phyloP scores from a whole-genome alignment of 2,888 invertebrate genomes.

The Limnephilus rhombicus region DNA sequence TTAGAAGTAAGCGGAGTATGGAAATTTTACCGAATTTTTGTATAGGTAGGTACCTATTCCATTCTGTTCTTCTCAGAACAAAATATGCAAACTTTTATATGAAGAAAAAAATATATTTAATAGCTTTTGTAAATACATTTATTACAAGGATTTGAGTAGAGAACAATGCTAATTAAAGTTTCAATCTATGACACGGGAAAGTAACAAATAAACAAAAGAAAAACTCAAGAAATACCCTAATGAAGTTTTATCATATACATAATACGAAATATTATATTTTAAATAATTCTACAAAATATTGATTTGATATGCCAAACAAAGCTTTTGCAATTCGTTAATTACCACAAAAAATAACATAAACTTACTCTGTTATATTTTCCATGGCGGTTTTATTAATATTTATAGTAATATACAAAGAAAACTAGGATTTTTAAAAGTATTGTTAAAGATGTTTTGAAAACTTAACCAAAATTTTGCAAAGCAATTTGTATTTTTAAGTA shows the following conservation, averaged over 20 bases:
- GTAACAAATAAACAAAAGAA: background rate
- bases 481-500: background rate
- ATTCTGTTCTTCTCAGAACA: no score
- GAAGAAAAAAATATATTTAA: no score
- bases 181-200: background rate
- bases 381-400: background rate
- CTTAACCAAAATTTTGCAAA: background rate
- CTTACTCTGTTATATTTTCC: background rate
- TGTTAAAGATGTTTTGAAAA: background rate
- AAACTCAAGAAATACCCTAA: background rate
- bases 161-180: background rate
- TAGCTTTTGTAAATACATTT: background rate
- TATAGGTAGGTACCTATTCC: no score
- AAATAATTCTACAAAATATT: background rate
- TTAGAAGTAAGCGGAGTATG: no score
- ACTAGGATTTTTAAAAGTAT: background rate
- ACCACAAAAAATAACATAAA: slow-evolving; percentile 2
- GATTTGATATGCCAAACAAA: background rate
- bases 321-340: background rate
- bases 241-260: background rate
- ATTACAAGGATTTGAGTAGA: background rate
- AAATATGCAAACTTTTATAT: no score
- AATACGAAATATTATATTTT: background rate
- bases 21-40: no score
- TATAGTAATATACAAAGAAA: background rate